Percentiles rank a stretch among this genome's conserved stretches.
phyloP scores from a whole-genome alignment of 2,888 invertebrate genomes.

The Acronicta alni region DNA sequence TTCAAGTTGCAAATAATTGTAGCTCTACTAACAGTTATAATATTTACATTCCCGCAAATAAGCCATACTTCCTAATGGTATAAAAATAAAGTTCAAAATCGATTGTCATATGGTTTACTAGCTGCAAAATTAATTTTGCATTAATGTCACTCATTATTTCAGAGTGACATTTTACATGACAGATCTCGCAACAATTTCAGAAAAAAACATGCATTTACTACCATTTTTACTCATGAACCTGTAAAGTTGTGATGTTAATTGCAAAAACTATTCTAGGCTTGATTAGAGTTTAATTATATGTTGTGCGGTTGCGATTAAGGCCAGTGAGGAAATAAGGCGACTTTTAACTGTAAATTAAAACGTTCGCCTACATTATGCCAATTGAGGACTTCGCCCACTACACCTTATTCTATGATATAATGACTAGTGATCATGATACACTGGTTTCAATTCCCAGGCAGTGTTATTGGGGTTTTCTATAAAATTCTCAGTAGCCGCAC shows the following conservation, averaged over 20 bases:
- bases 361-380: not conserved
- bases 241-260: slow-evolving; percentile 22
- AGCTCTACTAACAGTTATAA: slow-evolving; percentile 3
- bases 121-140: slow-evolving; percentile 8
- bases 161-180: slow-evolving; percentile 35
- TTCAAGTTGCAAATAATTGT: slow-evolving; percentile 42
- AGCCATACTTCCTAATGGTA: rapidly evolving
- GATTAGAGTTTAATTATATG: slow-evolving; percentile 28
- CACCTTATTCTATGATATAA: not conserved
- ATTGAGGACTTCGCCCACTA: not conserved
- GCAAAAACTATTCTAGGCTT: slow-evolving; percentile 22
- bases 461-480: too few species aligned
- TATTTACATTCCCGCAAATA: not conserved
- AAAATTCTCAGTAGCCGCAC: too few species aligned
- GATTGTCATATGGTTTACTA: not conserved
- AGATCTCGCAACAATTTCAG: slow-evolving; percentile 26
- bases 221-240: not conserved
- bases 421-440: too few species aligned
- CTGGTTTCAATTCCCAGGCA: too few species aligned
- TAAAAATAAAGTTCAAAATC: not conserved
- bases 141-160: slow-evolving; percentile 32
- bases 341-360: slow-evolving; percentile 7
- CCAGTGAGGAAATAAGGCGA: slow-evolving; percentile 19
- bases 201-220: slow-evolving; percentile 21
- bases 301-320: slow-evolving; percentile 26